Conservation (phyloP, 2,888 invertebrate species). For the Drosophila parthenogenetica region DNA sequence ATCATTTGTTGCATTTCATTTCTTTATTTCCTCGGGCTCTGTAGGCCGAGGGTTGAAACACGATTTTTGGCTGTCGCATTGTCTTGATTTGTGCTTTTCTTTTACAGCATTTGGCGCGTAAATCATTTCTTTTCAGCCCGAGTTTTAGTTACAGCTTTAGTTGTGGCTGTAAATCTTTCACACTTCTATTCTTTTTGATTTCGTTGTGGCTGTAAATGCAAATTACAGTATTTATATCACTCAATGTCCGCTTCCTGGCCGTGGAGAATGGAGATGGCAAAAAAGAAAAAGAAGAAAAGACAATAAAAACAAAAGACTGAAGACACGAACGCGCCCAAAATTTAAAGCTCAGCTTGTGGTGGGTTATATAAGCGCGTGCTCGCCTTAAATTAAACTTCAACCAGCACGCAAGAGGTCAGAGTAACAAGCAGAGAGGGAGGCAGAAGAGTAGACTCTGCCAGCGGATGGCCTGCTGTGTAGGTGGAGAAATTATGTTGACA, state of each 20-base stretch:
- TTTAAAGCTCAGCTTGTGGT: constrained; percentile 51
- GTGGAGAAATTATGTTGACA: constrained; percentile 81
- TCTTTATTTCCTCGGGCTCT: constrained; percentile 19
- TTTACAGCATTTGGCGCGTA: constrained; percentile 29
- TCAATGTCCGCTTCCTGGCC: constrained; percentile 57
- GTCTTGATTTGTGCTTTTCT: constrained; percentile 35
- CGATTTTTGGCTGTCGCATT: constrained; percentile 47
- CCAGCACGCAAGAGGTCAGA: constrained; percentile 59
- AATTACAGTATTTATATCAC: constrained; percentile 53
- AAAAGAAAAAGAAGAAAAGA: constrained; percentile 75
- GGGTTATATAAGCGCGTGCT: constrained; percentile 71
- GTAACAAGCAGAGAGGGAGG: constrained; percentile 3
- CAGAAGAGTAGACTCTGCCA: constrained; percentile 5
- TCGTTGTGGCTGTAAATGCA: constrained; percentile 41
- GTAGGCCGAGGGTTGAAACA: background rate
- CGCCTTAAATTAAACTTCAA: constrained; percentile 63
- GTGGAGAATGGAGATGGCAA: constrained; percentile 29
- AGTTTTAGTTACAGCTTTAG: background rate
- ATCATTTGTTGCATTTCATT: constrained; percentile 75
- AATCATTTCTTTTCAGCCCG: constrained; percentile 45
- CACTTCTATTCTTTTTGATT: constrained; percentile 47
- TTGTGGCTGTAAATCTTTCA: constrained; percentile 47
- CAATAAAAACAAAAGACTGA: constrained; percentile 71
- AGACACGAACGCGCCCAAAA: constrained; percentile 64
- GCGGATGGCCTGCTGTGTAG: constrained; percentile 69